Evolutionary conservation across 2,888 invertebrate species (phyloP), one percentile per base, ranked within the genome.

Genomic region (Hirudinaria manillensis): DNA sequence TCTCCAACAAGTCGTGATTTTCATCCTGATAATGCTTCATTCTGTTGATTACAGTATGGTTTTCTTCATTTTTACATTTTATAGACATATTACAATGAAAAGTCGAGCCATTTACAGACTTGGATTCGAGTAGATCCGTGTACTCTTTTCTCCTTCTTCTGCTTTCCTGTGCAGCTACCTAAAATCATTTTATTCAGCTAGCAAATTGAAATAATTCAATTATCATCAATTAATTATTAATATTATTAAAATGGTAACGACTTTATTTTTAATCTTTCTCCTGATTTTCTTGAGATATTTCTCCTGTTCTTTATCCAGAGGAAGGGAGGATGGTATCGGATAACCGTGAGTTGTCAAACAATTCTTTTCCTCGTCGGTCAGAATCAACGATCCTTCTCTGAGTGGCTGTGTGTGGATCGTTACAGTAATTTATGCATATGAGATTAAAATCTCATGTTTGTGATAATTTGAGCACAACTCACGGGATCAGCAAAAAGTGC

Each of bases 151-250:
- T 96, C 88, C 98, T 98, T 83, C 98, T 90, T 82, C 98, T 90
- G 83, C 96, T 96, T 87, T 98, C 98, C 89, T 99, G 98, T 79
- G 98, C 98, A 77, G 97, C 97, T 87, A 98, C 95, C 96, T 97
- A 86, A 2, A 75, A 36, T 10, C 27, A 27, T 19, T 24, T 7
- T 61, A 27, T 61, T n/a, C n/a, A n/a, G n/a, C n/a, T n/a, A n/a
- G n/a, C n/a, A n/a, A n/a, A n/a, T n/a, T n/a, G n/a, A n/a, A n/a
- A n/a, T n/a, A n/a, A n/a, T n/a, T n/a, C n/a, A 53, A 21, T 16
- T 16, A 53, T 16, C 13, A 53, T 53, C 24, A 29, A 70, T n/a
- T 72, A 65, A 65, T 16, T 65, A 29, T 10, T 65, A 65, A 13
- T 65, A 65, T 53, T 16, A 53, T 16, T 16, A 53, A 16, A 16